These are phyloP conservation scores for Echiichthys vipera DNA, from an alignment of 2,797 vertebrate genomes.

Conservation along the genomic window DNA sequence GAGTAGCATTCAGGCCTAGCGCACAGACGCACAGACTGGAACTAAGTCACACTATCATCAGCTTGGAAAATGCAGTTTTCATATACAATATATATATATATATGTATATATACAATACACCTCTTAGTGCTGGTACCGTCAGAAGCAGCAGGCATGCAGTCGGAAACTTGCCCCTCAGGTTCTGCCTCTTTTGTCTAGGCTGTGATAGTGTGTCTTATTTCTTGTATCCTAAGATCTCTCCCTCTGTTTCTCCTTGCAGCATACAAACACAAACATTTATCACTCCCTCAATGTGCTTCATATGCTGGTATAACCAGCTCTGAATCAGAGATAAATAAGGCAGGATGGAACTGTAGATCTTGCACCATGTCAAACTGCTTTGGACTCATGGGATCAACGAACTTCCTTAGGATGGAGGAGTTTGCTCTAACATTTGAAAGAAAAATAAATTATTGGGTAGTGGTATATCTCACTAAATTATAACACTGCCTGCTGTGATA, in stretches of 20 bases:
- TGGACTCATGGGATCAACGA: constrained; percentile 53
- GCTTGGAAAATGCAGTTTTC: neutral
- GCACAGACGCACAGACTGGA: neutral
- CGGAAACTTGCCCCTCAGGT: constrained; percentile 67
- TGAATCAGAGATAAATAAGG: constrained; percentile 60
- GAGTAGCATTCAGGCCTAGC: neutral
- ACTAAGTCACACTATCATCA: neutral
- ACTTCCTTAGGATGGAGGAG: constrained; percentile 28
- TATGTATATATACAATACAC: no score
- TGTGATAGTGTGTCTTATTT: constrained; percentile 64
- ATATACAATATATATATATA: no score
- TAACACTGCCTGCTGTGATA: constrained; percentile 18
- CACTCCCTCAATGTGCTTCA: constrained; percentile 55
- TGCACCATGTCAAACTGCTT: constrained; percentile 46
- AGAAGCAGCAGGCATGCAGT: constrained; percentile 46
- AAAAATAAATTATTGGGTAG: constrained; percentile 13
- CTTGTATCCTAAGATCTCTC: constrained; percentile 75
- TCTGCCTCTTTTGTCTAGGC: constrained; percentile 66
- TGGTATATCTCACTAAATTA: constrained; percentile 4
- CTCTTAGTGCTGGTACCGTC: constrained; percentile 26
- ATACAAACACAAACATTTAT: constrained; percentile 68
- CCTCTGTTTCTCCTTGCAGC: constrained; percentile 57
- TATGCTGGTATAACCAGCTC: constrained; percentile 63
- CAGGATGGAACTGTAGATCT: constrained; percentile 42
- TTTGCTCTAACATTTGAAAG: constrained; percentile 26